Percentiles rank a stretch among this genome's conserved stretches.
Evolutionary conservation across 2,797 vertebrate genomes (phyloP).

Genomic region (Meda fulgida): DNA sequence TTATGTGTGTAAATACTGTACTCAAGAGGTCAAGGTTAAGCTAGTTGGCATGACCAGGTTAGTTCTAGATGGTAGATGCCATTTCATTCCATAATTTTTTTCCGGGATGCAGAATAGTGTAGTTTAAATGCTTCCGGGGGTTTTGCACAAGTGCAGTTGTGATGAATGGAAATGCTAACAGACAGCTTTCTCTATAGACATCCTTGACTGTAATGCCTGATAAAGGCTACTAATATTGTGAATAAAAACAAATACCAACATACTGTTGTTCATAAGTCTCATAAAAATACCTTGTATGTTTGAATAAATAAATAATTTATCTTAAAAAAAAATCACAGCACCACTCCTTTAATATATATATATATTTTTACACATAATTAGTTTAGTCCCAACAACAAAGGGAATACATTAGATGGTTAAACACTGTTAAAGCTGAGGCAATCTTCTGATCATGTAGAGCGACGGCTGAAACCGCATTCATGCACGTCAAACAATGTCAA

Average conservation of each 20-base stretch:
- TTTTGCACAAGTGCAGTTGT: not conserved
- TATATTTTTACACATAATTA: conserved; percentile 31
- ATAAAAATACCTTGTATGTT: conserved; percentile 40
- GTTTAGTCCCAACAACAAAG: conserved; percentile 19
- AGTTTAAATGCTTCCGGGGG: not conserved
- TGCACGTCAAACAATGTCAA: not conserved
- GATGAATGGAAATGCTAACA: not conserved
- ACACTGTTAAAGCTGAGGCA: conserved; percentile 17
- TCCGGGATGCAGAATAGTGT: not conserved
- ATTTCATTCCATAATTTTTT: not conserved
- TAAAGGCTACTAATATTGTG: not conserved
- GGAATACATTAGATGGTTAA: conserved; percentile 19
- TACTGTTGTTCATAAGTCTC: conserved; percentile 10
- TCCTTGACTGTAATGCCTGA: not conserved
- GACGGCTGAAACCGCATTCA: not conserved
- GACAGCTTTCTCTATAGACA: conserved; percentile 1
- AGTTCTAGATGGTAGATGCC: too few species aligned
- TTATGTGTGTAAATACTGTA: not conserved
- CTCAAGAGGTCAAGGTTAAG: not conserved
- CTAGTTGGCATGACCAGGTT: not conserved
- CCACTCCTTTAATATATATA: conserved; percentile 11
- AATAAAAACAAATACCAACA: conserved; percentile 14
- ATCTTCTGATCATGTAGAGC: not conserved
- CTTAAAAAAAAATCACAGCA: conserved; percentile 26
- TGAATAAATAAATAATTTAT: conserved; percentile 27